Conservation (phyloP, 2,797 vertebrate species). For the Prionace glauca region DNA sequence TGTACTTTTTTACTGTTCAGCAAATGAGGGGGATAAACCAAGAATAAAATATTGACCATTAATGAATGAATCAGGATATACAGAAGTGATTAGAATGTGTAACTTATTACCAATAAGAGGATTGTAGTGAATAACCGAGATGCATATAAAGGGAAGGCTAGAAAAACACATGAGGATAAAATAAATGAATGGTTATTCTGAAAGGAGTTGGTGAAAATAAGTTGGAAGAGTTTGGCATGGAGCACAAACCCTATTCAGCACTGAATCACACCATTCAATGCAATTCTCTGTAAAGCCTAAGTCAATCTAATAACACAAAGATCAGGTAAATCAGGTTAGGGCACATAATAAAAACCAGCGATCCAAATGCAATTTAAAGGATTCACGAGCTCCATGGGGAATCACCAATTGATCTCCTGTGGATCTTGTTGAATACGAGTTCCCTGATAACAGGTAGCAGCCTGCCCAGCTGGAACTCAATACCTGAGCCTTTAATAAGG, state of each 20-base stretch:
- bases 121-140: background rate
- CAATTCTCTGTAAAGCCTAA: background rate
- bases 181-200: background rate
- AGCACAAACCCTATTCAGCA: background rate
- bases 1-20: background rate
- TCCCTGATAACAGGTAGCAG: too few relatives aligned
- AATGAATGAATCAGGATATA: background rate
- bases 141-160: background rate
- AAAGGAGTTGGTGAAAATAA: background rate
- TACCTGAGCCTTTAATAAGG: too few relatives aligned
- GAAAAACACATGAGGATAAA: background rate
- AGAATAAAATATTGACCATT: background rate
- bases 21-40: background rate
- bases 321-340: background rate
- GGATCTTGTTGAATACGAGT: too few relatives aligned
- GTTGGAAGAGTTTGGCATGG: too few relatives aligned
- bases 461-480: too few relatives aligned
- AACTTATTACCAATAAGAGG: background rate
- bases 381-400: background rate
- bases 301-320: background rate
- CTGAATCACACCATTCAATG: background rate
- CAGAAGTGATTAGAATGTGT: background rate
- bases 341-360: background rate
- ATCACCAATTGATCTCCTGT: too few relatives aligned
- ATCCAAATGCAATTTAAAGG: background rate